Evolutionary conservation across 2,113 vertebrate species (phyloP).

Genomic region (Stigmatopora argus): DNA sequence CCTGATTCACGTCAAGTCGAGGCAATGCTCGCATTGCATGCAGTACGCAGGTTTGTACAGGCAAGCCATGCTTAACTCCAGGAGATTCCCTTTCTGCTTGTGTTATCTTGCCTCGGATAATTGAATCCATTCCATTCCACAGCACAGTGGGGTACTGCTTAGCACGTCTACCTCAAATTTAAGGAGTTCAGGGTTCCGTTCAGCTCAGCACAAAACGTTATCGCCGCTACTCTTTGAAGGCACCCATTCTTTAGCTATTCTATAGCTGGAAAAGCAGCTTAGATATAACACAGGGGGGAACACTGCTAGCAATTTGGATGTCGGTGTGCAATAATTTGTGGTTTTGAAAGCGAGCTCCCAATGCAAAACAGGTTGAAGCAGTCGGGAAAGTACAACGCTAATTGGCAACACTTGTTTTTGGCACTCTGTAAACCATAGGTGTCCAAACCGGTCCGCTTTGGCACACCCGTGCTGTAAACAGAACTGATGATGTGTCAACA

Average conservation of each 20-base stretch:
- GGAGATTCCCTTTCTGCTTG: conserved; percentile 29
- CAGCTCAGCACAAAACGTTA: conserved; percentile 45
- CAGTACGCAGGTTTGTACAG: conserved; percentile 42
- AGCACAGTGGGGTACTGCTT: background rate
- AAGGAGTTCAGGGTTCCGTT: conserved; percentile 9
- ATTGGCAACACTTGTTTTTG: background rate
- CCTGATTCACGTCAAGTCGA: conserved; percentile 39
- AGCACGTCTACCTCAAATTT: no score
- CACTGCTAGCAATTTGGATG: conserved; percentile 19
- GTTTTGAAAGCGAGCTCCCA: conserved; percentile 10
- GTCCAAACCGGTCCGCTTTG: no score
- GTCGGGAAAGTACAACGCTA: background rate
- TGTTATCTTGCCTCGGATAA: conserved; percentile 41
- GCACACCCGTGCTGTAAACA: background rate
- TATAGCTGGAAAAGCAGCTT: background rate
- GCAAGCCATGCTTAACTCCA: conserved; percentile 34
- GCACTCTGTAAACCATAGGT: background rate
- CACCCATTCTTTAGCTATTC: conserved; percentile 11
- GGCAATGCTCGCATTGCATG: conserved; percentile 52
- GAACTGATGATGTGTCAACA: background rate
- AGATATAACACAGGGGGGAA: conserved; percentile 25
- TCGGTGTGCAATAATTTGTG: conserved; percentile 21
- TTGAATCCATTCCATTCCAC: conserved; percentile 46
- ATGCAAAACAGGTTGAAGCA: conserved; percentile 10
- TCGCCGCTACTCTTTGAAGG: conserved; percentile 32